Percentiles rank a stretch among this genome's conserved stretches.
phyloP scores from a whole-genome alignment of 1,140 invertebrate species.

The Aphaenogaster ashmeadi region DNA sequence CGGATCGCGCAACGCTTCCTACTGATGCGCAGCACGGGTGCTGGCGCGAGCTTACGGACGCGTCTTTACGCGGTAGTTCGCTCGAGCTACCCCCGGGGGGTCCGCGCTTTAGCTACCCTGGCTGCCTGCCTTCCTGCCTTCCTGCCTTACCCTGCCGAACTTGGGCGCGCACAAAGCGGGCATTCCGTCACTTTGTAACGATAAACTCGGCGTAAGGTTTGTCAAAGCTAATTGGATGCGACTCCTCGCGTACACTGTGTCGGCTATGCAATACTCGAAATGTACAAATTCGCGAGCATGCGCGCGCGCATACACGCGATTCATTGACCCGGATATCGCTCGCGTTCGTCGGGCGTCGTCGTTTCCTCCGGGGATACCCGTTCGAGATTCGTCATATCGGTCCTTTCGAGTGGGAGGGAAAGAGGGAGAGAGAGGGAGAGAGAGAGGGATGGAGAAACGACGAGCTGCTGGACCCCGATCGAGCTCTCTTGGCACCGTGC shows the following conservation, averaged over 20 bases:
- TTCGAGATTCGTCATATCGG: constrained; percentile 43
- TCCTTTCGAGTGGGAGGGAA: constrained; percentile 1
- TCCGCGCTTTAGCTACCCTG: not conserved
- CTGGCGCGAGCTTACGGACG: not conserved
- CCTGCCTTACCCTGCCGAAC: constrained; percentile 15
- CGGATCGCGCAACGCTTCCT: constrained; percentile 30
- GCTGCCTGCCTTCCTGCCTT: not conserved
- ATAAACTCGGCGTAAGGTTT: constrained; percentile 62
- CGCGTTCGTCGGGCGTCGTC: constrained; percentile 17
- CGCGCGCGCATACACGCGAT: constrained; percentile 10
- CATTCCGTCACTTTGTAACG: constrained; percentile 60
- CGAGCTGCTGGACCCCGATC: constrained; percentile 31
- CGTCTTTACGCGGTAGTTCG: constrained; percentile 39
- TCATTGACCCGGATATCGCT: constrained; percentile 49
- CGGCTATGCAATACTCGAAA: constrained; percentile 39
- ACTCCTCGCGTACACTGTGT: constrained; percentile 42
- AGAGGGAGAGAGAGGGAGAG: not conserved
- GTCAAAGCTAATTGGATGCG: constrained; percentile 65
- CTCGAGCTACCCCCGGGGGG: constrained; percentile 7
- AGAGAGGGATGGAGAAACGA: not conserved
- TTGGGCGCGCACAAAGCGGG: constrained; percentile 55
- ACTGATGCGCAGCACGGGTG: not conserved
- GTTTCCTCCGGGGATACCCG: constrained; percentile 37
- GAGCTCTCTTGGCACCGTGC: constrained; percentile 22
- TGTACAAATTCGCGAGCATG: constrained; percentile 42